Evolutionary conservation across 2,888 invertebrate genomes (phyloP), one percentile per base, ranked within the genome.

Genomic region (Plagodis dolabraria): DNA sequence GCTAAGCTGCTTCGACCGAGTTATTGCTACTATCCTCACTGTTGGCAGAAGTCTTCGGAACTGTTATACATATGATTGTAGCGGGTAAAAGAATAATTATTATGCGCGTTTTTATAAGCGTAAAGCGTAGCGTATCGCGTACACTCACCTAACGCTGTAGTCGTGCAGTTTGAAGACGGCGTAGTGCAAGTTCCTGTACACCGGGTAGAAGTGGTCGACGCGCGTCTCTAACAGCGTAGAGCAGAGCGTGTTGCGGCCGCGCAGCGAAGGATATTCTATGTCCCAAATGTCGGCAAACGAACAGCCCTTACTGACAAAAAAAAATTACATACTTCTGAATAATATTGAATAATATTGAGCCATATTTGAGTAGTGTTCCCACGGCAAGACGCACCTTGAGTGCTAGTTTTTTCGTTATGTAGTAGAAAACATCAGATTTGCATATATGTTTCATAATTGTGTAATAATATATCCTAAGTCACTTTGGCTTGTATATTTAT

Each of bases 141-240:
- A 38, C 5, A 68, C 76, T 76, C 44, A 90, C 90, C 80, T 67
- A 2, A 90, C 85, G 45, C 88, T 86, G 50, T 82, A 76, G 60
- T 92, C 92, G 62, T 92, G 89, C 0, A 92, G 65, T 8, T 81
- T 72, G 68, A 86, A 86, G 4, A 92, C 90, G 0, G 83, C 74
- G 65, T 89, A 92, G 2, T 82, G 76, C 0, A 62, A 42, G 63
- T 89, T 87, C 5, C 76, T 63, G 73, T 85, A 93, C n/a, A 89
- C 80, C 0, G 75, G 80, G 66, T 89, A 90, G 72, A 90, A 86
- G 43, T 91, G 89, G 0, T 85, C 84, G 2, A 79, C 77, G 0
- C 71, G 63, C 10, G 70, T 70, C 0, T 73, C 68, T 0, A 89
- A 82, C 2, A 92, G 75, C 0, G 69, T 63, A 49, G 75, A 78